phyloP scores from a whole-genome alignment of 2,888 invertebrate species.

The Drosophila nr. fundita region DNA sequence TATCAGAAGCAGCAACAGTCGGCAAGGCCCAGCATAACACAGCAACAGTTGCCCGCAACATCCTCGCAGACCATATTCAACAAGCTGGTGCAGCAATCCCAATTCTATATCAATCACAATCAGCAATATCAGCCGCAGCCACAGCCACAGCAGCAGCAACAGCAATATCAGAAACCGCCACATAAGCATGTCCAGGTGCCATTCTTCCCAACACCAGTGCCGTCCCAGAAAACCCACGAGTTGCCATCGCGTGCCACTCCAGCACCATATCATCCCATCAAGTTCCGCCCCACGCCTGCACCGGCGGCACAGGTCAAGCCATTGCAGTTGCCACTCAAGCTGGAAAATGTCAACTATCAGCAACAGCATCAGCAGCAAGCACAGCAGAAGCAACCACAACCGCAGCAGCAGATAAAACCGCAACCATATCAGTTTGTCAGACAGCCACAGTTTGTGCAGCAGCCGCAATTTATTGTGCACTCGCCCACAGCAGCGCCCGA shows the following conservation, averaged over 20 bases:
- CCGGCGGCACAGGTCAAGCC: slow-evolving; percentile 71
- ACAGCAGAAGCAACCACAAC: slow-evolving; percentile 72
- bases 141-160: slow-evolving; percentile 50
- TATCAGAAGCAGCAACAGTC: slow-evolving; percentile 56
- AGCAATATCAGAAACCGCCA: slow-evolving; percentile 67
- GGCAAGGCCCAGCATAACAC: slow-evolving; percentile 54
- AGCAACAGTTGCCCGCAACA: slow-evolving; percentile 64
- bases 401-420: slow-evolving; percentile 74
- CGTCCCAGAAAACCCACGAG: slow-evolving; percentile 70
- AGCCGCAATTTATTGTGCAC: slow-evolving; percentile 75
- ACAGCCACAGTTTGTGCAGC: slow-evolving; percentile 83
- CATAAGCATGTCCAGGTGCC: slow-evolving; percentile 78
- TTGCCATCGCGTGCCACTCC: slow-evolving; percentile 58
- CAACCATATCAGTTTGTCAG: slow-evolving; percentile 85
- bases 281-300: slow-evolving; percentile 82
- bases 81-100: slow-evolving; percentile 74
- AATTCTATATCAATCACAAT: slow-evolving; percentile 79
- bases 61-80: slow-evolving; percentile 72
- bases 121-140: slow-evolving; percentile 71
- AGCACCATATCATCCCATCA: slow-evolving; percentile 82
- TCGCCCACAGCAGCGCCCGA: slow-evolving; percentile 65
- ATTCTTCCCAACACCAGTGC: slow-evolving; percentile 76
- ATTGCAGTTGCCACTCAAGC: slow-evolving; percentile 74
- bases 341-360: slow-evolving; percentile 78
- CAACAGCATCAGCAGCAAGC: slow-evolving; percentile 56